Base-by-base conservation (phyloP, 2,113 vertebrate species). In the Nestor notabilis region DNA sequence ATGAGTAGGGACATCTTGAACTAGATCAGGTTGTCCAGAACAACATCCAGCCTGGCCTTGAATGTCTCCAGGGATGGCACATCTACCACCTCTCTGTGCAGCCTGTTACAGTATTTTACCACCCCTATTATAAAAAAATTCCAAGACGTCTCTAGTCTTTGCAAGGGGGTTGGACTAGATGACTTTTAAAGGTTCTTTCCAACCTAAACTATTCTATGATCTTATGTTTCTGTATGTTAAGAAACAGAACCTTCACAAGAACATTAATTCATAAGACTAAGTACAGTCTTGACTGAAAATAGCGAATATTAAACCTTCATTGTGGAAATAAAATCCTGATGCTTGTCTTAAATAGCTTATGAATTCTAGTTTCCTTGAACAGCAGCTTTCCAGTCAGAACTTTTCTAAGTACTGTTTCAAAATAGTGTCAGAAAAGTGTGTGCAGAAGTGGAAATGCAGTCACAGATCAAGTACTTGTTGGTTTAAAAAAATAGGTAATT, bases 141-240 rank as follows among this genome's bases (percentile, higher is more conserved):
- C 33, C 55, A 58, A n/a, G 55, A 58, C 1, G 12, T 35, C 13
- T 10, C 13, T 53, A 3, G 8, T 58, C 1, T 23, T 17, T 20
- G 18, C 44, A 43, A 10, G 7, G 21, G 4, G 1, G 0, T 29
- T n/a, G 37, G 29, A 52, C n/a, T 63, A 72, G 16, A 37, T 39
- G 23, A 58, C 4, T 3, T 44, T 63, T 75, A 65, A 55, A 66
- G 1, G 12, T 31, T 9, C 25, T 21, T 78, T 70, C 9, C 27
- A 71, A 41, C 7, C 4, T 10, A 56, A 63, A 49, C 2, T 11
- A 19, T 77, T 77, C 31, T 58, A 21, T 2, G 4, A 58, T 21
- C n/a, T 58, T n/a, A n/a, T n/a, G 33, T n/a, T n/a, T 23, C 13
- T 43, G 10, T 33, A 56, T 33, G 43, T 2, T 47, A 64, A 69